These are phyloP conservation scores for Holothuria leucospilota DNA, from an alignment of 53 echinoderm and acorn worm species.

Conservation along the genomic window DNA sequence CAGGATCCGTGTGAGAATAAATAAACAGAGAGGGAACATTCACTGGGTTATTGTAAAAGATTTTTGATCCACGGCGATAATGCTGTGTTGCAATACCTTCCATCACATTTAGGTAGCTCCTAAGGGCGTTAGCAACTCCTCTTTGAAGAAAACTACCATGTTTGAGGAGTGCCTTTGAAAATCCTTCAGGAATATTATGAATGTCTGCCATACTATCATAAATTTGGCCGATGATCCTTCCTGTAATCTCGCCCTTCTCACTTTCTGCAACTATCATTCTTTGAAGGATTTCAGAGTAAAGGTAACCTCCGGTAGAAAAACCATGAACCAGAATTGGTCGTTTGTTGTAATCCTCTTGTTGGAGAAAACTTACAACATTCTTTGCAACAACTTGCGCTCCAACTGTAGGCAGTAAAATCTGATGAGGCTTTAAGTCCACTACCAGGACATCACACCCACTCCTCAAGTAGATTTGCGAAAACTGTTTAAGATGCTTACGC, in stretches of 20 bases:
- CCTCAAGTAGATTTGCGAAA: slow-evolving; percentile 74
- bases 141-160: slow-evolving; percentile 33
- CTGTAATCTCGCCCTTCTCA: slow-evolving; percentile 65
- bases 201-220: slow-evolving; percentile 93
- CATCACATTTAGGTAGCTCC: slow-evolving; percentile 65
- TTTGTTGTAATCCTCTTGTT: slow-evolving; percentile 66
- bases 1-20: slow-evolving; percentile 89
- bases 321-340: slow-evolving; percentile 84
- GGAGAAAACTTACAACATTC: slow-evolving; percentile 83
- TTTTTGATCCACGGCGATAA: slow-evolving; percentile 68
- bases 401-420: slow-evolving; percentile 74
- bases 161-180: slow-evolving; percentile 62
- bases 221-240: slow-evolving; percentile 85
- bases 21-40: slow-evolving; percentile 85
- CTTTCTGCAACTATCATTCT: slow-evolving; percentile 72
- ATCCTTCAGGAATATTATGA: slow-evolving; percentile 70
- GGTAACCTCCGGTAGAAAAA: slow-evolving; percentile 92
- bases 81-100: slow-evolving; percentile 68
- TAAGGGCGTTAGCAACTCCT: slow-evolving; percentile 40
- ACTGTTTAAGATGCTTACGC: slow-evolving; percentile 78
- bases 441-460: slow-evolving; percentile 86
- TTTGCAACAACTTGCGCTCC: slow-evolving; percentile 88
- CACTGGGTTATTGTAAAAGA: slow-evolving; percentile 82
- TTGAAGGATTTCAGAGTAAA: slow-evolving; percentile 82
- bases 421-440: slow-evolving; percentile 71